Evolutionary conservation across 1,140 invertebrate genomes (phyloP).

Genomic region (Drosophila athabasca): DNA sequence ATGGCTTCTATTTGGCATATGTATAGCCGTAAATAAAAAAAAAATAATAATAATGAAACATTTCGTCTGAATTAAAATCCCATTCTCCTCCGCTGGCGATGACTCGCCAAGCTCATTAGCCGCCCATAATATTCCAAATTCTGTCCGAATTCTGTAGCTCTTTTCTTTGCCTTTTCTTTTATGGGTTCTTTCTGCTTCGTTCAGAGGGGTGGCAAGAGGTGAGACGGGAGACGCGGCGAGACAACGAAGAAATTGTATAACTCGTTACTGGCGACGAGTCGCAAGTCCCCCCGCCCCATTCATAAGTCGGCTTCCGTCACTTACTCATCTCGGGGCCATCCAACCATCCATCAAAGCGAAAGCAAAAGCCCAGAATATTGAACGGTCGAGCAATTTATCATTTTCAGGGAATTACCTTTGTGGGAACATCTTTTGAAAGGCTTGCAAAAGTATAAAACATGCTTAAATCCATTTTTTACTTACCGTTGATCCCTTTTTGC

Average conservation of each 20-base stretch:
- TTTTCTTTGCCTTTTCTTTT: not conserved
- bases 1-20: no score
- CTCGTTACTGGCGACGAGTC: slow-evolving; percentile 27
- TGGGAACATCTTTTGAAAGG: slow-evolving; percentile 3
- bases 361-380: slow-evolving; percentile 11
- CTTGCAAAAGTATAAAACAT: no score
- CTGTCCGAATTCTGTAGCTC: not conserved
- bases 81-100: no score
- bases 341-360: slow-evolving; percentile 34
- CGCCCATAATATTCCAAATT: slow-evolving; percentile 36
- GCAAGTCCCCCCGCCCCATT: slow-evolving; percentile 42
- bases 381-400: slow-evolving; percentile 29
- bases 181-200: not conserved
- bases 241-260: slow-evolving; percentile 30
- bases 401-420: slow-evolving; percentile 5
- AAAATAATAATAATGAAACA: slow-evolving; percentile 37
- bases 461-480: no score
- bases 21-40: no score
- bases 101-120: slow-evolving; percentile 26
- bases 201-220: not conserved
- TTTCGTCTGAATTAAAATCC: slow-evolving; percentile 14
- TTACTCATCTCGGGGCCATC: not conserved
- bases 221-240: not conserved
- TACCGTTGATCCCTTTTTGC: no score
- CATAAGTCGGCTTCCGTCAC: slow-evolving; percentile 50